Base-by-base conservation (phyloP, 2,113 vertebrate species). In the Sander vitreus region DNA sequence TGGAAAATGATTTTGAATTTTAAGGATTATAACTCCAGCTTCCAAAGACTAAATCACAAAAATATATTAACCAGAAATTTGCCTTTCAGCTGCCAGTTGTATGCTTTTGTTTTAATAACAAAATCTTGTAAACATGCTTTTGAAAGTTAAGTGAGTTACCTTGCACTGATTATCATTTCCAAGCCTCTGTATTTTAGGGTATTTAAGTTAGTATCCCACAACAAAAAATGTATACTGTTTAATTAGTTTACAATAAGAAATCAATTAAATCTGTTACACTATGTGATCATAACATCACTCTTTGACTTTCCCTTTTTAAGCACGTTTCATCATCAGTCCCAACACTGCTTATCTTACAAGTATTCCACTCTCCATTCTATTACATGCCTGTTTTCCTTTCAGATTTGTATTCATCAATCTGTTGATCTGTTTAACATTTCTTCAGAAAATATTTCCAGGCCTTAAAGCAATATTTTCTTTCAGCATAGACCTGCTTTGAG, bases 51-150 rank as follows among this genome's bases (percentile, higher is more conserved):
- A 47, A 54, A 65, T 30, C 1, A 13, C 14, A 53, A 69, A 47
- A 10, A 60, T 11, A 67, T 10, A 62, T 54, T 23, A 72, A 51
- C 33, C 39, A 73, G 45, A 76, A 63, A 27, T 64, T 62, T 80
- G 21, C 39, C 57, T 84, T 89, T 79, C 45, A 76, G 33, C 66
- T 27, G 45, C 48, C 18, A 45, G 14, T 48, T 80, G 6, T 45
- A 11, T 84, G 47, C 27, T 73, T 84, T 62, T 23, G 10, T 84
- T 64, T 45, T 43, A 9, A 27, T 53, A 73, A 47, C 23, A 48
- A 62, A 33, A 25, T 23, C 14, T 4, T 3, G 30, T 68, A 9
- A 57, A 48, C 12, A 73, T 23, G 15, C 15, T 43, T 3, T 66
- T 66, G 3, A 25, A 47, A 62, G 43, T 27, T 43, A 18, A 60